Conservation (phyloP, 2,888 invertebrate species). For the Phortica okadai region DNA sequence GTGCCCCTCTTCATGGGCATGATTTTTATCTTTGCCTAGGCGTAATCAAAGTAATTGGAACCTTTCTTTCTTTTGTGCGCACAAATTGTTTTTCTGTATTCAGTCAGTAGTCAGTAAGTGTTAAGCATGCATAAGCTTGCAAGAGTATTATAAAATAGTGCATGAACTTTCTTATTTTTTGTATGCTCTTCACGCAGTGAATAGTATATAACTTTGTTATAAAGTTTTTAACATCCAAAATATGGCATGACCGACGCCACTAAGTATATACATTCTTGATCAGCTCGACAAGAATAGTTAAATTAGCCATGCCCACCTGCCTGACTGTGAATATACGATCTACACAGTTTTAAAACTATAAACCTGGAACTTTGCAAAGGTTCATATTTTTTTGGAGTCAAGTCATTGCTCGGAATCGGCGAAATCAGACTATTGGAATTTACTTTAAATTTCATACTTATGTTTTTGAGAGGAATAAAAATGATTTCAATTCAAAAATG, state of each 20-base stretch:
- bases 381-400: no score
- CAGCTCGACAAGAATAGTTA: no score
- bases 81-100: constrained; percentile 62
- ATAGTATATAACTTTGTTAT: not conserved
- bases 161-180: constrained; percentile 66
- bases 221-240: no score
- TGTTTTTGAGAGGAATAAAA: constrained; percentile 31
- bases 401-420: no score
- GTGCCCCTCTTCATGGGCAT: constrained; percentile 33
- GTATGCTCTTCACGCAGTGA: constrained; percentile 19
- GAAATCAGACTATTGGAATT: no score
- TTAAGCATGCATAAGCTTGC: not conserved
- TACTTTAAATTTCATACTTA: no score
- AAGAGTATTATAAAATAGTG: constrained; percentile 61
- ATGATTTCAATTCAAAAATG: constrained; percentile 30
- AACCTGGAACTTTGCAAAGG: no score
- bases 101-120: not conserved
- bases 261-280: no score
- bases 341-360: no score
- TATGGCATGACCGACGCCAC: no score
- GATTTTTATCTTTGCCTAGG: constrained; percentile 42
- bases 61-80: constrained; percentile 76
- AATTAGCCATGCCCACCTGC: no score
- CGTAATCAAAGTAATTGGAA: constrained; percentile 72
- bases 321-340: no score